Evolutionary conservation across 2,888 invertebrate genomes (phyloP), one percentile per base, ranked within the genome.

Genomic region (Rhogogaster chlorosoma): DNA sequence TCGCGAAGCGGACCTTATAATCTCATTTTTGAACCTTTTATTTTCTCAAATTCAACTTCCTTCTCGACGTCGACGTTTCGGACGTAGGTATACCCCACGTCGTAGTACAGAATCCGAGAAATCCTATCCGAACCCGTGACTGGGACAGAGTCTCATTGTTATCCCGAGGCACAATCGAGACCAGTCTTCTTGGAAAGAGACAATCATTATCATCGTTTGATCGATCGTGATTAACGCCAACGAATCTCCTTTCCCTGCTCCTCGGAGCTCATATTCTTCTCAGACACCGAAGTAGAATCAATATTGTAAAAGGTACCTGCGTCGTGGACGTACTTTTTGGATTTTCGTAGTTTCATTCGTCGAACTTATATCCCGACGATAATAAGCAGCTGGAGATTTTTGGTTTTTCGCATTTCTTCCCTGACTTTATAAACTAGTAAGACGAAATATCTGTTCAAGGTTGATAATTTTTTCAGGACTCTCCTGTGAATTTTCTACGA

Each of bases 11-110:
- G 61, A 82, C 84, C 32, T 82, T 36, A 86, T 91, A 91, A 92
- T 91, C 89, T 88, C 89, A 91, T 92, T 92, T 91, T 91, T 90
- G 86, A 89, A 84, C 89, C 89, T 89, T 89, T 89, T 89, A 89
- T 89, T 90, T 89, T 89, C 89, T 57, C 67, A 84, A 78, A 80
- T 86, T 75, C 67, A 77, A 77, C 77, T 77, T 77, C 77, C 77
- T 49, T 32, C 29, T 29, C 77, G 26, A 70, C 64, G n/a, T 84
- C 80, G 38, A 64, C 77, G 64, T 26, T 77, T 85, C 9, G 26
- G 53, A 84, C 36, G 26, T 73, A 36, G 38, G 53, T 32, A 7
- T 32, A 57, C 61, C 22, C 29, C 15, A 18, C 36, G 9, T 1
- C 32, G 29, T 67, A 32, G 29, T 67, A 4, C 18, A 32, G 67